Conservation (phyloP, 2,113 vertebrate genomes). For the Hiodon alosoides region DNA sequence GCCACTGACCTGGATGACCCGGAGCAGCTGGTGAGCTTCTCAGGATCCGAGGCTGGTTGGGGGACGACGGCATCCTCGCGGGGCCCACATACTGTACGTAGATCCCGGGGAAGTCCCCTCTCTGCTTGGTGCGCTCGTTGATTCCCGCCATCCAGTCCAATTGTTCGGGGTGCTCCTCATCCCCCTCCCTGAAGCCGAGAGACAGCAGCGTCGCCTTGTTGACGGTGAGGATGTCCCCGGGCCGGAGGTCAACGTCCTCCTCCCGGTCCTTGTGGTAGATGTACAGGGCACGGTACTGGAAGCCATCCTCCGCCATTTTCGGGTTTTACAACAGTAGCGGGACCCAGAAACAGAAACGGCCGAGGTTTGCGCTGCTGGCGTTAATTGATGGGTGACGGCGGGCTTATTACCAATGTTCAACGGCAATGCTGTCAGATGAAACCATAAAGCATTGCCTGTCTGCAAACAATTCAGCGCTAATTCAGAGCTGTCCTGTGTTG, state of each 20-base stretch:
- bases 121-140: conserved; percentile 87
- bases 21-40: conserved; percentile 80
- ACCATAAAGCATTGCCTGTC: conserved; percentile 51
- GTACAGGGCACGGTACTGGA: conserved; percentile 83
- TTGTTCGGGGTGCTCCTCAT: conserved; percentile 68
- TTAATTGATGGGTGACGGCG: not conserved
- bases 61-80: conserved; percentile 67
- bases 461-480: not conserved
- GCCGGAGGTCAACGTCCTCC: conserved; percentile 83
- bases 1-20: conserved; percentile 44
- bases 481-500: conserved; percentile 61
- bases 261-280: conserved; percentile 79
- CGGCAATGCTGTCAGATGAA: conserved; percentile 42
- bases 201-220: conserved; percentile 77
- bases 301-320: conserved; percentile 74
- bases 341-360: conserved; percentile 43
- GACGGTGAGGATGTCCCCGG: conserved; percentile 80
- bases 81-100: conserved; percentile 85
- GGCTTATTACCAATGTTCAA: conserved; percentile 14
- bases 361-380: conserved; percentile 22
- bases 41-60: conserved; percentile 73
- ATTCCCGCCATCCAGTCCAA: conserved; percentile 87
- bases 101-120: conserved; percentile 86
- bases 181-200: conserved; percentile 75
- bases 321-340: not conserved